Conservation (phyloP, 2,888 invertebrate genomes). For the Pimpla rufipes region DNA sequence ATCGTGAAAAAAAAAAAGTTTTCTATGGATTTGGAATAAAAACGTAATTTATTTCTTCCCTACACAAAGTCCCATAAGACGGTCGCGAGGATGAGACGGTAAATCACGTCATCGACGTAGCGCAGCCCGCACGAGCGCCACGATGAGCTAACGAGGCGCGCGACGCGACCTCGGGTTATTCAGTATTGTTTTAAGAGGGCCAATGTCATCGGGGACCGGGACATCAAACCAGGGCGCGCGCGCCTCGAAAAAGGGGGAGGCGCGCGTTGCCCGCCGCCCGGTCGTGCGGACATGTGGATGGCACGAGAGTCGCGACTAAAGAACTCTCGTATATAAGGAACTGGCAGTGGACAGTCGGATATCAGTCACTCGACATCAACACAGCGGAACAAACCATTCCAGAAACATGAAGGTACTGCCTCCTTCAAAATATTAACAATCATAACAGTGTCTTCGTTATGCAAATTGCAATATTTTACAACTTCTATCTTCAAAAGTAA, state of each 20-base stretch:
- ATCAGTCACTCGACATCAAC: conserved; percentile 82
- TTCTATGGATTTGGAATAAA: too few relatives aligned
- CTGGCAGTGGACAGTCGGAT: conserved; percentile 72
- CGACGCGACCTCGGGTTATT: conserved; percentile 70
- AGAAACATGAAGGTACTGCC: conserved; percentile 82
- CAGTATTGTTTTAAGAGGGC: conserved; percentile 81
- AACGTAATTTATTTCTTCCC: too few relatives aligned
- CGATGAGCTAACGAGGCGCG: conserved; percentile 66
- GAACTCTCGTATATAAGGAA: conserved; percentile 80
- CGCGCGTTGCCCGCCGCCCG: conserved; percentile 32
- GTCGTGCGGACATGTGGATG: conserved; percentile 51
- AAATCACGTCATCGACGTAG: conserved; percentile 43
- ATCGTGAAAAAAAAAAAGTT: too few relatives aligned
- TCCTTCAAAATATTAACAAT: background rate
- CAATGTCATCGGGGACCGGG: conserved; percentile 80
- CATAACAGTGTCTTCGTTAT: background rate
- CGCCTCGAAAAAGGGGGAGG: conserved; percentile 33
- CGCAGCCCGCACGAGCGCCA: conserved; percentile 51
- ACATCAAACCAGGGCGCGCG: conserved; percentile 57
- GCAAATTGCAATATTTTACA: background rate
- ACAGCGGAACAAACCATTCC: conserved; percentile 70
- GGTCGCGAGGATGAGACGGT: conserved; percentile 1
- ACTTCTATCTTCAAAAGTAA: background rate
- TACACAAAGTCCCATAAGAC: background rate
- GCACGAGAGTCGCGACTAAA: conserved; percentile 51